These are phyloP conservation scores for Diabrotica undecimpunctata DNA, from an alignment of 1,140 invertebrate species.

Conservation along the genomic window DNA sequence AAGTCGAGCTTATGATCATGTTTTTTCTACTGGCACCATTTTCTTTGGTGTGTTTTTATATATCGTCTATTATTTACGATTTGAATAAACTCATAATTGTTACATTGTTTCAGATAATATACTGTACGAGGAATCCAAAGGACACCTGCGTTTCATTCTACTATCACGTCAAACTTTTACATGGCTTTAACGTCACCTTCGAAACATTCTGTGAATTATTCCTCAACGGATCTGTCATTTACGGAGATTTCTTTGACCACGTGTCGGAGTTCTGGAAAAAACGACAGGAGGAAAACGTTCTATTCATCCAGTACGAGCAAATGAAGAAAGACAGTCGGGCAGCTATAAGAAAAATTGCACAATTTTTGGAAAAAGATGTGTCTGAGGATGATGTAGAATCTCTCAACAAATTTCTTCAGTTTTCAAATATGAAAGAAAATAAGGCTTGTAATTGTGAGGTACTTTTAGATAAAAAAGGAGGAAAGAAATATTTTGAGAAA, in stretches of 20 bases:
- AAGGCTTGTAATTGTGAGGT: conserved; percentile 62
- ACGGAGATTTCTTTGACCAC: conserved; percentile 58
- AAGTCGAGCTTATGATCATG: no score
- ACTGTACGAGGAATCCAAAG: conserved; percentile 88
- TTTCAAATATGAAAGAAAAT: conserved; percentile 78
- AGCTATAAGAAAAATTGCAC: conserved; percentile 63
- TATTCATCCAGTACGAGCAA: conserved; percentile 83
- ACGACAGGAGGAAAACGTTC: conserved; percentile 69
- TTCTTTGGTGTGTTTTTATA: no score
- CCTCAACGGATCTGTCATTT: conserved; percentile 54
- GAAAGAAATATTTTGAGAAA: conserved; percentile 51
- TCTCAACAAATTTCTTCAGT: conserved; percentile 73
- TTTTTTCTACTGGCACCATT: no score
- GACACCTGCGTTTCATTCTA: conserved; percentile 91
- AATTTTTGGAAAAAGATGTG: conserved; percentile 68
- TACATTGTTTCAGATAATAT: conserved; percentile 68
- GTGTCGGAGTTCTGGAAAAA: conserved; percentile 69
- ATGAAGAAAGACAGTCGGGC: conserved; percentile 69
- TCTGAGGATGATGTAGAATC: conserved; percentile 60
- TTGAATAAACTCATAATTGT: no score
- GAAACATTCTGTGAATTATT: conserved; percentile 81
- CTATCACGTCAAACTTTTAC: conserved; percentile 74
- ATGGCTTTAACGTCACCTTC: conserved; percentile 67
- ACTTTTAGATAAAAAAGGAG: conserved; percentile 55
- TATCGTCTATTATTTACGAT: no score